Conservation (phyloP, 2,113 vertebrate species). For the Hipposideros armiger region DNA sequence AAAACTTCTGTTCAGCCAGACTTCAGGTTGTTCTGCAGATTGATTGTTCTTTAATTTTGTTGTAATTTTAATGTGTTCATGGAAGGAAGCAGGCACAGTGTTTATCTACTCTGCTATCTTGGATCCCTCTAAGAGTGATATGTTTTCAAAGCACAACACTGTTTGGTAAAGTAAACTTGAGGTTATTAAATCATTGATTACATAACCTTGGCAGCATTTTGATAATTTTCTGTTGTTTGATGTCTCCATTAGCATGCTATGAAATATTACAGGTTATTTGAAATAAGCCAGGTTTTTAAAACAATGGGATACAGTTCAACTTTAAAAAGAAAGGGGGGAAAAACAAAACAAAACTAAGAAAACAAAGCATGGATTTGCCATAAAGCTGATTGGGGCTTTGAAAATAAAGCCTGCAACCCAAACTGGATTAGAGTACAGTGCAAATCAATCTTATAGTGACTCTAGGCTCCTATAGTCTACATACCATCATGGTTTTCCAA, state of each 20-base stretch:
- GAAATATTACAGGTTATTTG: slow-evolving; percentile 64
- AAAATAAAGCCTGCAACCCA: neutral
- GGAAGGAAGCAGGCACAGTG: no score
- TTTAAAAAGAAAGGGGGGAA: neutral
- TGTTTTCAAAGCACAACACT: slow-evolving; percentile 30
- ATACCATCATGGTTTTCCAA: neutral
- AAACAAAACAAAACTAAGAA: neutral
- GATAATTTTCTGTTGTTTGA: slow-evolving; percentile 69
- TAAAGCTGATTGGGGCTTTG: neutral
- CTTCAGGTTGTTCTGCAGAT: no score
- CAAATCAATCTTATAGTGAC: neutral
- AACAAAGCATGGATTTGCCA: neutral
- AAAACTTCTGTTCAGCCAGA: no score
- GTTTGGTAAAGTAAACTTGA: neutral
- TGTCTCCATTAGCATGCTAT: slow-evolving; percentile 65
- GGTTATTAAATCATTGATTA: slow-evolving; percentile 68
- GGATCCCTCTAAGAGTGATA: no score
- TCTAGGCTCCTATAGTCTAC: neutral
- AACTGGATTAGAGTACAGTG: neutral
- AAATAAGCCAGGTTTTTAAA: slow-evolving; percentile 52
- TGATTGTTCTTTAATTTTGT: no score
- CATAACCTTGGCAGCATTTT: slow-evolving; percentile 60
- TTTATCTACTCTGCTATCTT: no score
- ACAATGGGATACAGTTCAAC: neutral
- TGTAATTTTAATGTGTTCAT: no score